These are phyloP conservation scores for Paramormyrops hopkinsi DNA, from an alignment of 2,797 vertebrate species.

Conservation along the genomic window DNA sequence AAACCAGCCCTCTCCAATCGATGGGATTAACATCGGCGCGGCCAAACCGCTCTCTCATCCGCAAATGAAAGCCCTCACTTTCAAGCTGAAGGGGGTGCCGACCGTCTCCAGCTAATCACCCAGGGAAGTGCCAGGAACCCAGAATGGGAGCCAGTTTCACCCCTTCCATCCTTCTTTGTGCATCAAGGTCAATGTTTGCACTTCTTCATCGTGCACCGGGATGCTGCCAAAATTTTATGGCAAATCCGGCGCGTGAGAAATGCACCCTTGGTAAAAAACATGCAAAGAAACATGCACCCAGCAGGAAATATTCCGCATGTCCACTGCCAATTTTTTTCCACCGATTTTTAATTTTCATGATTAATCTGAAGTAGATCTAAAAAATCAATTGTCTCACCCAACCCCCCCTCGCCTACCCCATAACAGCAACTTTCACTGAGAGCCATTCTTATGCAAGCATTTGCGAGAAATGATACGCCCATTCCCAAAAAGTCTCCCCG, in stretches of 20 bases:
- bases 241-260: slow-evolving; percentile 28
- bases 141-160: slow-evolving; percentile 21
- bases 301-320: not conserved
- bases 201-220: slow-evolving; percentile 29
- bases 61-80: slow-evolving; percentile 23
- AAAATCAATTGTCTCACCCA: not conserved
- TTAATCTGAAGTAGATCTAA: not conserved
- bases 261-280: not conserved
- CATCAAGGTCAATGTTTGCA: slow-evolving; percentile 38
- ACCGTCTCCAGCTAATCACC: slow-evolving; percentile 14
- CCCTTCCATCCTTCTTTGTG: slow-evolving; percentile 29
- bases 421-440: not conserved
- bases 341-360: not conserved
- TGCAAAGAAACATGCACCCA: not conserved
- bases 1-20: slow-evolving; percentile 23
- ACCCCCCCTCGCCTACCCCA: not conserved
- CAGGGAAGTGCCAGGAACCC: slow-evolving; percentile 17
- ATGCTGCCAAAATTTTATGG: slow-evolving; percentile 35
- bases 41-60: slow-evolving; percentile 26
- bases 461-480: not conserved
- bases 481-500: not conserved
- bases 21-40: slow-evolving; percentile 21
- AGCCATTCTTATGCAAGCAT: not conserved
- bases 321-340: not conserved
- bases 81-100: slow-evolving; percentile 16